Evolutionary conservation across 2,888 invertebrate genomes (phyloP).

Genomic region (Ceratothoa steindachneri): DNA sequence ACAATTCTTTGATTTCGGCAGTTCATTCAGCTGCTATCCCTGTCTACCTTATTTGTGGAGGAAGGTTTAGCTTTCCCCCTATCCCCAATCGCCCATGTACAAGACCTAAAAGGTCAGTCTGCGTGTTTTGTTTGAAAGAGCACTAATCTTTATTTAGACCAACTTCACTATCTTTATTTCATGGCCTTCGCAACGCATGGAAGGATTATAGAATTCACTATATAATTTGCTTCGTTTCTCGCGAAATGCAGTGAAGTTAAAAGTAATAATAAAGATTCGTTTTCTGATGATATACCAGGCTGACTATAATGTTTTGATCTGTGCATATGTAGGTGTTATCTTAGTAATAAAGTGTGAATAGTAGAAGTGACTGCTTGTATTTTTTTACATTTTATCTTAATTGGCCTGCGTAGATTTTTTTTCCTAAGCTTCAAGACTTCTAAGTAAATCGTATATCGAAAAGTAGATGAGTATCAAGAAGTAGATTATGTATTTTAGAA

Average conservation of each 20-base stretch:
- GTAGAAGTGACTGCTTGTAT: constrained; percentile 6
- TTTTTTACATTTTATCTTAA: constrained; percentile 12
- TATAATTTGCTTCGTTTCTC: neutral
- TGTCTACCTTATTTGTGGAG: neutral
- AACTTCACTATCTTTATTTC: neutral
- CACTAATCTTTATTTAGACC: neutral
- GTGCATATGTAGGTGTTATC: constrained; percentile 11
- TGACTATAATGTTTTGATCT: constrained; percentile 10
- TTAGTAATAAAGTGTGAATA: constrained; percentile 12
- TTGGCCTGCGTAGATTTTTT: constrained; percentile 8
- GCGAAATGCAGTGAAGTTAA: neutral
- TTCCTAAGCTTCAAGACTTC: constrained; percentile 1
- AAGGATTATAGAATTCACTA: no score
- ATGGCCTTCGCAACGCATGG: no score
- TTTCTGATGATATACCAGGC: constrained; percentile 3
- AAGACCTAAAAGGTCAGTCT: constrained; percentile 4
- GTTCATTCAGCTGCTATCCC: neutral
- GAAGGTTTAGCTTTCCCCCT: neutral
- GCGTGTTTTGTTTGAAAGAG: neutral
- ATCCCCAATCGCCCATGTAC: constrained; percentile 1
- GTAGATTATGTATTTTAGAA: neutral
- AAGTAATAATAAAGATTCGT: neutral
- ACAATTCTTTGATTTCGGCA: neutral
- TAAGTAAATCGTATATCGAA: neutral
- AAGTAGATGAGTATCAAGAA: neutral